phyloP scores from a whole-genome alignment of 2,797 vertebrate genomes.

The Phoeniculus purpureus region DNA sequence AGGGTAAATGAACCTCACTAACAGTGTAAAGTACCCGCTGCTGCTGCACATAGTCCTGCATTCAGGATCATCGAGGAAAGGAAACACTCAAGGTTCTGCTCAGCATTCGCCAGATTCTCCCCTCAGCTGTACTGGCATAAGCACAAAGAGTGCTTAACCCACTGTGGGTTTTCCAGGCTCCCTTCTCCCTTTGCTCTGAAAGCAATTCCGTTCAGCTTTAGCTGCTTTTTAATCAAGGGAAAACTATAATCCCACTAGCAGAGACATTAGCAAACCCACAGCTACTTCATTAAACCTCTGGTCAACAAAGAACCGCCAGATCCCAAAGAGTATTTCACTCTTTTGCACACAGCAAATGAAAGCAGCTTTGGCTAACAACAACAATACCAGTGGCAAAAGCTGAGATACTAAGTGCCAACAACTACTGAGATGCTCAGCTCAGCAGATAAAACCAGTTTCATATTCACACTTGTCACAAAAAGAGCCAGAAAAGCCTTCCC shows the following conservation, averaged over 20 bases:
- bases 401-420: constrained; percentile 10
- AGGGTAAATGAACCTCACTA: constrained; percentile 2
- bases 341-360: constrained; percentile 22
- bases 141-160: constrained; percentile 48
- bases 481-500: constrained; percentile 55
- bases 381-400: background rate
- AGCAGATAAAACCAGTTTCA: background rate
- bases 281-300: constrained; percentile 43
- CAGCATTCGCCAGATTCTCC: constrained; percentile 8
- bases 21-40: constrained; percentile 6
- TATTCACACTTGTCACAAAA: background rate
- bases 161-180: background rate
- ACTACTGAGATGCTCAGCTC: background rate
- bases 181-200: background rate
- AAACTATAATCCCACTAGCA: constrained; percentile 49
- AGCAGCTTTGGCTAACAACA: background rate
- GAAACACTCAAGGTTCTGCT: constrained; percentile 13
- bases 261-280: constrained; percentile 37
- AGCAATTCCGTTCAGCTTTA: constrained; percentile 6
- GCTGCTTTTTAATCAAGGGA: constrained; percentile 61
- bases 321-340: constrained; percentile 8
- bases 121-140: background rate
- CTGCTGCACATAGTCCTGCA: background rate
- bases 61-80: constrained; percentile 9
- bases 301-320: constrained; percentile 3